Conservation (phyloP, 2,113 vertebrate genomes). For the Gobio gobio region DNA sequence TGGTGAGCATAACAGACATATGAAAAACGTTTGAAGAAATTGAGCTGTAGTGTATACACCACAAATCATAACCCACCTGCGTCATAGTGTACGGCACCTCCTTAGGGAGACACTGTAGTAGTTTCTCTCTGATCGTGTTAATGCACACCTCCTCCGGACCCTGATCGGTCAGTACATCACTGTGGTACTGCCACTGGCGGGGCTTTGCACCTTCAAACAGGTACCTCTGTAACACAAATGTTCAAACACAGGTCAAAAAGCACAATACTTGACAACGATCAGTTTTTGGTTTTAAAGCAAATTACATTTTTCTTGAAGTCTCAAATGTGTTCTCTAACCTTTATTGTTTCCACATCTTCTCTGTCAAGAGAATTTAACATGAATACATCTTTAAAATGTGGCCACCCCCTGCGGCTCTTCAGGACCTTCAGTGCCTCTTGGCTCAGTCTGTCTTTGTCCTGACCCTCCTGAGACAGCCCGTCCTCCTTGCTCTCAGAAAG, state of each 20-base stretch:
- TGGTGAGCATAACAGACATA: too few species aligned
- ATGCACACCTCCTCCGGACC: constrained; percentile 85
- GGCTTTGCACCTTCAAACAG: constrained; percentile 84
- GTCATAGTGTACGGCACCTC: constrained; percentile 89
- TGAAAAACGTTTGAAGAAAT: too few species aligned
- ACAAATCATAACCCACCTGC: constrained; percentile 78
- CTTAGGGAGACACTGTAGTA: constrained; percentile 87
- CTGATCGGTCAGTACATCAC: constrained; percentile 89
- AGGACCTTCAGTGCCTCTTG: constrained; percentile 64
- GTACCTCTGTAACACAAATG: constrained; percentile 77
- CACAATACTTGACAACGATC: not conserved
- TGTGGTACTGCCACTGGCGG: constrained; percentile 91
- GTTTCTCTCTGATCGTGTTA: constrained; percentile 87
- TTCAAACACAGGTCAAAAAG: not conserved
- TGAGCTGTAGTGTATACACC: too few species aligned
- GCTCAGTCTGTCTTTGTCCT: constrained; percentile 40
- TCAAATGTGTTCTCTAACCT: constrained; percentile 72
- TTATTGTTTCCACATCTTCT: constrained; percentile 87
- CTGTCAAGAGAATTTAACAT: constrained; percentile 87
- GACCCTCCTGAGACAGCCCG: not conserved
- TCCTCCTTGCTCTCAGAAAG: not conserved
- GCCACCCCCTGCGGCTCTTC: constrained; percentile 81
- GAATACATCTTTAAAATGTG: constrained; percentile 91
- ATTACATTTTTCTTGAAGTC: not conserved
- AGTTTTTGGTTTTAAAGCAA: not conserved